These are phyloP conservation scores for Mionectes olivaceus DNA, from an alignment of 2,797 vertebrate genomes.

Conservation along the genomic window DNA sequence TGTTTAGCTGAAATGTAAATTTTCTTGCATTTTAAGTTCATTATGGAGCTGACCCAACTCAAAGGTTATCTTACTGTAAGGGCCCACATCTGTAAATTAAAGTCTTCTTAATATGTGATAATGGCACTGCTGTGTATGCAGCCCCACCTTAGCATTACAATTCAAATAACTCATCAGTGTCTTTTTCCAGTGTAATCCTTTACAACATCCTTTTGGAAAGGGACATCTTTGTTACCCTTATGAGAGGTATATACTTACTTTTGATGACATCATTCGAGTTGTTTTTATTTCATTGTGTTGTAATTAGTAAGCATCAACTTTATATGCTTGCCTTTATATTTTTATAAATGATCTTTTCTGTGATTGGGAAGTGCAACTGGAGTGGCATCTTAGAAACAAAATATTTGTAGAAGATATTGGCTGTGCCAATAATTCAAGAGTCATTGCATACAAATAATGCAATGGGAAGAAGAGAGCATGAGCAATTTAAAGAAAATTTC, in stretches of 20 bases:
- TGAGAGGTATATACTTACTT: not conserved
- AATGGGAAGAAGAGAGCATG: not conserved
- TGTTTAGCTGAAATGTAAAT: conserved; percentile 64
- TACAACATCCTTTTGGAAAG: not conserved
- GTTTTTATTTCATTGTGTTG: not conserved
- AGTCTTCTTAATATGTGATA: conserved; percentile 36
- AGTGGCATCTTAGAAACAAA: not conserved
- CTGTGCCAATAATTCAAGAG: not conserved
- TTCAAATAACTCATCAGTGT: not conserved
- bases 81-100: conserved; percentile 60
- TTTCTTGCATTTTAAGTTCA: conserved; percentile 21
- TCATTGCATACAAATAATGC: not conserved
- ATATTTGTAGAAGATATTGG: not conserved
- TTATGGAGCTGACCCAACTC: conserved; percentile 22
- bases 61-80: conserved; percentile 69
- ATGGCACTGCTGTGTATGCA: conserved; percentile 17
- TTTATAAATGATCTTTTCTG: not conserved
- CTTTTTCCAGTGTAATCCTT: not conserved
- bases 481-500: not conserved
- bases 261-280: not conserved
- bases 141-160: not conserved
- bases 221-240: not conserved
- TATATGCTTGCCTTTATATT: not conserved
- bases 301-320: not conserved
- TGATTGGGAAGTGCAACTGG: not conserved